Evolutionary conservation across 2,113 vertebrate genomes (phyloP).

Genomic region (Phainopepla nitens): DNA sequence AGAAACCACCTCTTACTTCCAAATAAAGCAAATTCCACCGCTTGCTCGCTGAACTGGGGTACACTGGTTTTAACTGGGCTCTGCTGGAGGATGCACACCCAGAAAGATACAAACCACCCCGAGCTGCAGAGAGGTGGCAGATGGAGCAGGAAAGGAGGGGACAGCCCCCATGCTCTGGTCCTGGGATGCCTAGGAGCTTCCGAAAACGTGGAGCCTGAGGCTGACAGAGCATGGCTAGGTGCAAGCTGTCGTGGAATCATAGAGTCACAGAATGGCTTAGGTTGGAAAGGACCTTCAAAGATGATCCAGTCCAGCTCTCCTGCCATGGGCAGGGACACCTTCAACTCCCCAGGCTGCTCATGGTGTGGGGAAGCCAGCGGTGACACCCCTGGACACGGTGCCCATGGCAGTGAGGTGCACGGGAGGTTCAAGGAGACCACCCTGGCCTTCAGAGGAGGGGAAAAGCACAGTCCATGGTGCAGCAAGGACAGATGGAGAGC

Average conservation of each 20-base stretch:
- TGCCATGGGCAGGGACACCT: not conserved
- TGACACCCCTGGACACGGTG: not conserved
- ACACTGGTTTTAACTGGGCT: not conserved
- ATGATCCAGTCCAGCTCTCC: not conserved
- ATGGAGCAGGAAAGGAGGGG: fast-evolving
- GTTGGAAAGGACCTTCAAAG: not conserved
- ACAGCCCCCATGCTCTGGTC: fast-evolving
- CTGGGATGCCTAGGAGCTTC: not conserved
- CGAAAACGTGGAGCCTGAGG: fast-evolving
- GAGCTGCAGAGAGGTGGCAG: not conserved
- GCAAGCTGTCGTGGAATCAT: not conserved
- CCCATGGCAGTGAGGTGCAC: fast-evolving
- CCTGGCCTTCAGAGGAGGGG: not conserved
- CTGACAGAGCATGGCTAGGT: fast-evolving
- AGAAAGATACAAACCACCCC: not conserved
- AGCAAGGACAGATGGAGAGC: not conserved
- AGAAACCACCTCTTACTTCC: fast-evolving
- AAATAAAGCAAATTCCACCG: fast-evolving
- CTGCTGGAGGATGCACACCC: not conserved
- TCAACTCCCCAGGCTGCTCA: not conserved
- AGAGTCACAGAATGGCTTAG: too few species aligned
- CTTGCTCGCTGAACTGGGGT: fast-evolving
- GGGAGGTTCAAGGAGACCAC: not conserved
- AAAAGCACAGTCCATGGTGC: not conserved
- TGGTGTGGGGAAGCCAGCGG: not conserved